Evolutionary conservation across 1,140 invertebrate genomes (phyloP), one percentile per base, ranked within the genome.

Genomic region (Trialeurodes vaporariorum): DNA sequence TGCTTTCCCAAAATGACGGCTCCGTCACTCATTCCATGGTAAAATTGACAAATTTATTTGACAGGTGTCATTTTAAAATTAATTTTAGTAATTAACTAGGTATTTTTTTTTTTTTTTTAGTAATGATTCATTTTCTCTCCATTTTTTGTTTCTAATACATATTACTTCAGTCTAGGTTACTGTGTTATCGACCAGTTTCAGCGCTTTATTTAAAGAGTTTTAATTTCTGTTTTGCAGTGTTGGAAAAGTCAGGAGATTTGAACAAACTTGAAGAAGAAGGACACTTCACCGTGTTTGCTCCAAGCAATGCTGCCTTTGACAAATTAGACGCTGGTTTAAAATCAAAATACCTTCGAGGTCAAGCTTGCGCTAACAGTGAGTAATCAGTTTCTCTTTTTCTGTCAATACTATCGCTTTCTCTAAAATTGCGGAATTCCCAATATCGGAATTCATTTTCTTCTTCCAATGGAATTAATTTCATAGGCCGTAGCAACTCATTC

Each of bases 221-320:
- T 68, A 23, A 40, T 25, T 59, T 66, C 67, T 63, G 67, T 59
- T 64, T 71, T 76, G 1, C 69, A 81, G 81, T 81, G 62, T 64
- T 83, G 34, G 73, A 73, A 27, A 72, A 74, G 5, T 75, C 77
- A 49, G 77, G 74, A 24, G 67, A 82, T 25, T 71, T 77, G 23
- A 70, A 77, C 25, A 75, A 70, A 34, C 72, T 84, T 5, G 74
- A 78, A 25, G 69, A 71, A n/a, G 76, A 78, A 2, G 79, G 78
- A 24, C 78, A 82, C 25, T 73, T 79, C 25, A 85, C 84, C 0
- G 68, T 85, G 2, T 80, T 85, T 69, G 83, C 82, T 2, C 81
- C 83, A 12, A 83, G 76, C 9, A 77, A 83, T 66, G 74, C 75
- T 2, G 81, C 81, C 63, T 77, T 83, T 70, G 71, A 74, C n/a